These are phyloP conservation scores for Ylistrum balloti DNA, from an alignment of 1,140 invertebrate genomes.

Conservation along the genomic window DNA sequence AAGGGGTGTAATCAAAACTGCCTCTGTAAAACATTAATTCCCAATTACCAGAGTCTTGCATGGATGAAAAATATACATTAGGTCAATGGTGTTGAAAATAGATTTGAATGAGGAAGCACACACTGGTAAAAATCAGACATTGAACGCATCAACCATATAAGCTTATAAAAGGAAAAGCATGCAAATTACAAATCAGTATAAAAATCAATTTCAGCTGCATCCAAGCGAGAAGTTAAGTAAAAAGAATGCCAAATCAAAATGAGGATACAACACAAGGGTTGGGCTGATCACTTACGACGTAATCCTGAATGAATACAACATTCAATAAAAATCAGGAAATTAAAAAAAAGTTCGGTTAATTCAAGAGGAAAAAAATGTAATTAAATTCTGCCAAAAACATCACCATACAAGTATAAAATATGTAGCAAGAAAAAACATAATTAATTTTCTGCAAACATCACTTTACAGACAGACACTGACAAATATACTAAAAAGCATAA, in stretches of 20 bases:
- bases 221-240: neutral
- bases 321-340: slow-evolving; percentile 11
- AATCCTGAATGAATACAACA: slow-evolving; percentile 70
- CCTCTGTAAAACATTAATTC: neutral
- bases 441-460: slow-evolving; percentile 9
- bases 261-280: slow-evolving; percentile 27
- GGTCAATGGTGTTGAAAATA: neutral
- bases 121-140: too few relatives aligned
- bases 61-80: neutral
- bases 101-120: neutral
- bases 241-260: slow-evolving; percentile 21
- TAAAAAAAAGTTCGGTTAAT: neutral
- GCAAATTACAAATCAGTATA: neutral
- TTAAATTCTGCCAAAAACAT: neutral
- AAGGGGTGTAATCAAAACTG: neutral
- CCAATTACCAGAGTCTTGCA: neutral
- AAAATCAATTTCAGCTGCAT: neutral
- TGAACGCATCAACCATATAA: neutral
- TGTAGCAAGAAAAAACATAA: neutral
- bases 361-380: slow-evolving; percentile 20
- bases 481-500: neutral
- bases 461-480: neutral
- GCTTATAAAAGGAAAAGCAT: neutral
- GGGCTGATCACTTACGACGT: slow-evolving; percentile 74
- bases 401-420: neutral